phyloP scores from a whole-genome alignment of 2,113 vertebrate genomes.

The Hemicordylus capensis region DNA sequence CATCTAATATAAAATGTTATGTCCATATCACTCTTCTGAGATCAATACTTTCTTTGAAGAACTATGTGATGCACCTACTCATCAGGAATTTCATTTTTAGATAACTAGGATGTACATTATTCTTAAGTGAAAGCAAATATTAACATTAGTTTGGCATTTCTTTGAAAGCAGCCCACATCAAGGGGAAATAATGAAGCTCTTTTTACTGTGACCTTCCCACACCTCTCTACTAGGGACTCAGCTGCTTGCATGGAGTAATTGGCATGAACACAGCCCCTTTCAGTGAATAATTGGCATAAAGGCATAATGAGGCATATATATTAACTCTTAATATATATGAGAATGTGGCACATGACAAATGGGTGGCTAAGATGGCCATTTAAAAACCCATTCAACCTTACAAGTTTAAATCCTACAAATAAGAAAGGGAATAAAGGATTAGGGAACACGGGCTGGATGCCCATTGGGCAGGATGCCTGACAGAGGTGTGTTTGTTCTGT shows the following conservation, averaged over 20 bases:
- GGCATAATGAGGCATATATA: slow-evolving; percentile 41
- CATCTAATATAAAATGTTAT: slow-evolving; percentile 39
- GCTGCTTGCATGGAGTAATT: slow-evolving; percentile 36
- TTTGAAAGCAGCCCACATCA: slow-evolving; percentile 52
- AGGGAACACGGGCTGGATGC: neutral
- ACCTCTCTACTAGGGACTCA: slow-evolving; percentile 56
- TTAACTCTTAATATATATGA: slow-evolving; percentile 41
- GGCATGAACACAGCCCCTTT: slow-evolving; percentile 26
- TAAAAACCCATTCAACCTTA: neutral
- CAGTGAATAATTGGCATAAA: slow-evolving; percentile 28
- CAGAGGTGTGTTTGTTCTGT: too few relatives aligned
- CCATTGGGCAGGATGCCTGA: too few relatives aligned
- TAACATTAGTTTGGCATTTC: slow-evolving; percentile 59
- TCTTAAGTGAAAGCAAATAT: slow-evolving; percentile 67
- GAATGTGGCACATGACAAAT: neutral
- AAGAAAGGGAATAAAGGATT: neutral
- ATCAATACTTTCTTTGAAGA: slow-evolving; percentile 34
- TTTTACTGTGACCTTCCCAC: slow-evolving; percentile 59
- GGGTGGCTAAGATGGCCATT: neutral
- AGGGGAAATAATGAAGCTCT: slow-evolving; percentile 16
- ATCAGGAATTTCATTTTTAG: slow-evolving; percentile 52
- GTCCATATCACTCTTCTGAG: slow-evolving; percentile 20
- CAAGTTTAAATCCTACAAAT: neutral
- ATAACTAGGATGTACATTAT: slow-evolving; percentile 50
- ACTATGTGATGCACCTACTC: slow-evolving; percentile 28